Conservation (phyloP, 2,797 vertebrate species). For the Chiloscyllium punctatum region DNA sequence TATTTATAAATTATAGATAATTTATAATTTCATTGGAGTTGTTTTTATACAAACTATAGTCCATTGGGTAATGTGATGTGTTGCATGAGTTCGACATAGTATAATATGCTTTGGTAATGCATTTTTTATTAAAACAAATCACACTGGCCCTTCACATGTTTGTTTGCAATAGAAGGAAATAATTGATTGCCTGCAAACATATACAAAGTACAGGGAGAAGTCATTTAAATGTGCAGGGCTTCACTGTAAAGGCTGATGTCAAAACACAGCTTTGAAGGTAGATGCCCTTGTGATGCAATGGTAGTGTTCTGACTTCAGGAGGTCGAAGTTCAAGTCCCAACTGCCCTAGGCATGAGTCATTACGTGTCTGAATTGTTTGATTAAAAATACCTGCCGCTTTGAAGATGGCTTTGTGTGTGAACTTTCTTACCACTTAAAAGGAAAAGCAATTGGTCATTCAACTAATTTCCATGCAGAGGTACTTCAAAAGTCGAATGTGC, state of each 20-base stretch:
- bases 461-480: background rate
- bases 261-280: background rate
- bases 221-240: background rate
- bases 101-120: background rate
- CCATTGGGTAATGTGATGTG: background rate
- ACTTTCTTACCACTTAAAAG: background rate
- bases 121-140: background rate
- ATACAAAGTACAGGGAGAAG: background rate
- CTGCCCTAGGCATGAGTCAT: no score
- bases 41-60: background rate
- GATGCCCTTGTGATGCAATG: no score
- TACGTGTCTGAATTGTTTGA: no score
- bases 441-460: background rate
- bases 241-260: background rate
- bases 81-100: background rate
- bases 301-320: no score
- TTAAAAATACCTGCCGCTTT: background rate
- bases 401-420: background rate
- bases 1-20: conserved; percentile 1
- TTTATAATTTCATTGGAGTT: background rate
- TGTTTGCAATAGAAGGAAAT: background rate
- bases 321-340: no score
- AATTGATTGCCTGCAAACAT: background rate
- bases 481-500: background rate
- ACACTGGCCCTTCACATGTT: background rate